phyloP scores from a whole-genome alignment of 2,888 invertebrate genomes.

The Sipha maydis region DNA sequence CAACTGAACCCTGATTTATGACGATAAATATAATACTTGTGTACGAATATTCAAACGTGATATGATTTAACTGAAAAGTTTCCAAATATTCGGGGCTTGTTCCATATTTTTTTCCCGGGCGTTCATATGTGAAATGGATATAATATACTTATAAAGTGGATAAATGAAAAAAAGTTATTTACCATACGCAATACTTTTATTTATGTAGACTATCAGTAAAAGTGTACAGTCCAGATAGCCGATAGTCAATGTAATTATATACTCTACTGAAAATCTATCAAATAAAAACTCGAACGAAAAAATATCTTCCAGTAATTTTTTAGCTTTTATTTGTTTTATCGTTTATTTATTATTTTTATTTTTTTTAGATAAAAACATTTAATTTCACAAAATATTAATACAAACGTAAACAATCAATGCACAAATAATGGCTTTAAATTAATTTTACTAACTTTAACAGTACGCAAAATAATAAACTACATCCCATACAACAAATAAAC shows the following conservation, averaged over 20 bases:
- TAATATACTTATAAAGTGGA: background rate
- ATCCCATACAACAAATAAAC: background rate
- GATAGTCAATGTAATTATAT: too few species aligned
- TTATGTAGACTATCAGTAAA: too few species aligned
- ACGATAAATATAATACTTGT: background rate
- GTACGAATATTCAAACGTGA: too few species aligned
- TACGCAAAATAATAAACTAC: background rate
- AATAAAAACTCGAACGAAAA: too few species aligned
- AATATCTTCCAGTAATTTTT: background rate
- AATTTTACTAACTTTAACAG: background rate
- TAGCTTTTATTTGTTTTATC: background rate
- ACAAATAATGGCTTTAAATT: background rate
- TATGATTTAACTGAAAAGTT: background rate
- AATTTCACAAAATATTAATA: background rate
- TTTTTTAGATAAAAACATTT: background rate
- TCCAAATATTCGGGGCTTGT: background rate
- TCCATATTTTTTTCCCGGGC: background rate
- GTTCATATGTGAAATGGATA: background rate
- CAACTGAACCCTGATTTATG: constrained; percentile 21
- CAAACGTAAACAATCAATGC: background rate
- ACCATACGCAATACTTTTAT: too few species aligned
- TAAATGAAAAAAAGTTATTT: background rate
- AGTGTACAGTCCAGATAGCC: too few species aligned
- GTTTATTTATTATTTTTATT: too few species aligned
- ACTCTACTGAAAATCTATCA: too few species aligned